phyloP scores from a whole-genome alignment of 2,888 invertebrate genomes.

The Cephonodes hylas region DNA sequence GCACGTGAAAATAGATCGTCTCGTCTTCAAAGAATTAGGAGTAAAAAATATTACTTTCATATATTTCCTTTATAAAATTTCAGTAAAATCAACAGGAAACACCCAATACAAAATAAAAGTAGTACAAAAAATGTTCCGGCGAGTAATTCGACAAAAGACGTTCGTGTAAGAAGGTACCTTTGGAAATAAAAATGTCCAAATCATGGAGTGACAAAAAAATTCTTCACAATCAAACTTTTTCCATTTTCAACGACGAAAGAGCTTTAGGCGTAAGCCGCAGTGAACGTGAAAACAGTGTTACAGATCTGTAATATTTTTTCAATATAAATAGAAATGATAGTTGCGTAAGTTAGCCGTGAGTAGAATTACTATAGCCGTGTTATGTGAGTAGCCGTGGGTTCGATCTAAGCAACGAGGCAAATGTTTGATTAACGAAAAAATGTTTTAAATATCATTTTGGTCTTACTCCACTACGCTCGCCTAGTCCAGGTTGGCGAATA shows the following conservation, averaged over 20 bases:
- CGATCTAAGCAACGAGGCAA: too few relatives aligned
- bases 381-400: too few relatives aligned
- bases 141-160: slow-evolving; percentile 31
- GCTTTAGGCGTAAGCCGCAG: slow-evolving; percentile 47
- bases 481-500: too few relatives aligned
- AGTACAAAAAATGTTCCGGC: slow-evolving; percentile 18
- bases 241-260: slow-evolving; percentile 64
- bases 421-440: too few relatives aligned
- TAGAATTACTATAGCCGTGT: too few relatives aligned
- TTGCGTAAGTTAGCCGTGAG: too few relatives aligned
- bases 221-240: slow-evolving; percentile 73
- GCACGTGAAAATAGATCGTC: too few relatives aligned
- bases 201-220: slow-evolving; percentile 68
- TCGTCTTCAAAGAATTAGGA: too few relatives aligned
- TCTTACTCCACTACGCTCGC: too few relatives aligned
- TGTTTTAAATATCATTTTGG: too few relatives aligned
- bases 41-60: background rate
- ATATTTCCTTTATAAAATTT: background rate
- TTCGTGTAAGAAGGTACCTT: slow-evolving; percentile 26
- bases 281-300: slow-evolving; percentile 7
- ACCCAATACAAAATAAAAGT: slow-evolving; percentile 18
- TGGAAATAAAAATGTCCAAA: slow-evolving; percentile 61
- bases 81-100: slow-evolving; percentile 17
- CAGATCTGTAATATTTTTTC: background rate
- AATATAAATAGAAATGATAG: background rate